These are phyloP conservation scores for Etheostoma nigrum DNA, from an alignment of 2,797 vertebrate species.

Conservation along the genomic window DNA sequence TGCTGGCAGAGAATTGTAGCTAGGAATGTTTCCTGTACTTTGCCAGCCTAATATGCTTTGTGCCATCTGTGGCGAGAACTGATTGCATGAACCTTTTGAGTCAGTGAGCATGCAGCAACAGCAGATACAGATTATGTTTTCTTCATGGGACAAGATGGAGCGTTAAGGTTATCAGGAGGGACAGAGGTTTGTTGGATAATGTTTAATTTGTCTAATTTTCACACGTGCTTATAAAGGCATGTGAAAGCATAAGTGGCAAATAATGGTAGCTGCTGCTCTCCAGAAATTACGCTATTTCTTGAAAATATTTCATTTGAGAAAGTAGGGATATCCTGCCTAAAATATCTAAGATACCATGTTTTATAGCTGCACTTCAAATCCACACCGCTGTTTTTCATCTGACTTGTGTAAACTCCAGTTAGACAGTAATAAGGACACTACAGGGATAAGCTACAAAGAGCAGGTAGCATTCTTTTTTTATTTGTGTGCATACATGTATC, in stretches of 20 bases:
- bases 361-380: slow-evolving; percentile 9
- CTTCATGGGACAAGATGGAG: slow-evolving; percentile 11
- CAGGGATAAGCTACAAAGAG: slow-evolving; percentile 7
- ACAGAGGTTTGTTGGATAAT: slow-evolving; percentile 15
- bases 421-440: slow-evolving; percentile 46
- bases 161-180: slow-evolving; percentile 12
- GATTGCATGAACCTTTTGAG: slow-evolving; percentile 33
- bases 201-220: slow-evolving; percentile 2
- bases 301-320: slow-evolving; percentile 4
- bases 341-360: slow-evolving; percentile 3
- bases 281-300: slow-evolving; percentile 4
- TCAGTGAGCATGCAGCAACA: not conserved
- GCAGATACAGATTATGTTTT: slow-evolving; percentile 3
- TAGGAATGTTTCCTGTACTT: slow-evolving; percentile 26
- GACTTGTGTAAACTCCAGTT: slow-evolving; percentile 37
- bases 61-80: slow-evolving; percentile 25
- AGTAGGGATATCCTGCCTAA: slow-evolving; percentile 3
- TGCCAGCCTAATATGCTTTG: slow-evolving; percentile 17
- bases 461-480: slow-evolving; percentile 11
- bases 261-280: not conserved
- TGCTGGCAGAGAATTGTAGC: slow-evolving; percentile 17
- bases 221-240: not conserved
- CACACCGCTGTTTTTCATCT: slow-evolving; percentile 28
- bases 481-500: slow-evolving; percentile 8
- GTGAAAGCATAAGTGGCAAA: not conserved